Evolutionary conservation across 2,113 vertebrate genomes (phyloP).

Genomic region (Pelusios castaneus): DNA sequence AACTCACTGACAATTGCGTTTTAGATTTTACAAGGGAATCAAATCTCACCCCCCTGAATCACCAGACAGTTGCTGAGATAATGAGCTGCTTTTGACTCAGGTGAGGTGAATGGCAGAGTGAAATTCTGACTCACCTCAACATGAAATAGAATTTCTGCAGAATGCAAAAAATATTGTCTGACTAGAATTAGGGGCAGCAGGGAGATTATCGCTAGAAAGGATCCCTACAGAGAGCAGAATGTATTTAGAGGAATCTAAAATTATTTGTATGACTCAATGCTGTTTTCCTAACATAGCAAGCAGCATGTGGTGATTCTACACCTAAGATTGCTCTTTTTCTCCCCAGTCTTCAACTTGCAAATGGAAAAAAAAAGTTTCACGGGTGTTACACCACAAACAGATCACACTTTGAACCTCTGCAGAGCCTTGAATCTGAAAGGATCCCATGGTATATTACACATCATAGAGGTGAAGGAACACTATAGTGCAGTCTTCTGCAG

Average conservation of each 20-base stretch:
- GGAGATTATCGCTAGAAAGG: slow-evolving; percentile 45
- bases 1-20: not conserved
- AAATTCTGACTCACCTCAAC: slow-evolving; percentile 40
- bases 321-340: slow-evolving; percentile 57
- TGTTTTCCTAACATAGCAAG: slow-evolving; percentile 49
- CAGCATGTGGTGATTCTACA: slow-evolving; percentile 51
- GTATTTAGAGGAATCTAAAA: slow-evolving; percentile 63
- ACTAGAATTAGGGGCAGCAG: slow-evolving; percentile 46
- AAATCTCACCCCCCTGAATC: not conserved
- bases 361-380: not conserved
- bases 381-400: slow-evolving; percentile 10
- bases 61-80: not conserved
- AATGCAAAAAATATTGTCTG: not conserved
- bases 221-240: slow-evolving; percentile 46
- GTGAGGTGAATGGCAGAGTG: slow-evolving; percentile 39
- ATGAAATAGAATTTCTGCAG: not conserved
- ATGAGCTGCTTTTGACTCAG: slow-evolving; percentile 11
- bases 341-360: slow-evolving; percentile 6
- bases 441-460: not conserved
- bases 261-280: slow-evolving; percentile 63
- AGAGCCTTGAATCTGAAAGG: not conserved
- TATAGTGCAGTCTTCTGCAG: not conserved
- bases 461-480: not conserved
- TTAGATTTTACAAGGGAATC: not conserved
- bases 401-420: not conserved